Evolutionary conservation across 2,797 vertebrate species (phyloP).

Genomic region (Babyrousa celebensis): DNA sequence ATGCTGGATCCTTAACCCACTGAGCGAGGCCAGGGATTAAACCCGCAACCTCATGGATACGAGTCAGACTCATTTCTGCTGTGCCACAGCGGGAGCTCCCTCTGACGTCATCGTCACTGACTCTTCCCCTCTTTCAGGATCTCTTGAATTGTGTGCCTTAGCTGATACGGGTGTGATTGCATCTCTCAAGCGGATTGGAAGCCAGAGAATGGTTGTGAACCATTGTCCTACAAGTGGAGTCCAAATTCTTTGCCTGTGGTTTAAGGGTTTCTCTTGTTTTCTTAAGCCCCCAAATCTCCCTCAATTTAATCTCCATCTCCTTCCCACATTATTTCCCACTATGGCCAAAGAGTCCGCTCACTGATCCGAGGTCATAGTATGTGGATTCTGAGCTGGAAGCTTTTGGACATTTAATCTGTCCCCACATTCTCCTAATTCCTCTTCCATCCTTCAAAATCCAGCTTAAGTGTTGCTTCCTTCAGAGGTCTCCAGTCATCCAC

Average conservation of each 20-base stretch:
- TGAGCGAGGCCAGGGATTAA: too few relatives aligned
- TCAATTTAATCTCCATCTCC: background rate
- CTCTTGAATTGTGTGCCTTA: background rate
- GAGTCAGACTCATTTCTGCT: too few relatives aligned
- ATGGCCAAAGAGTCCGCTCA: background rate
- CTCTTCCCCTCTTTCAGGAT: background rate
- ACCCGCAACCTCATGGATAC: too few relatives aligned
- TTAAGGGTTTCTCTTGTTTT: background rate
- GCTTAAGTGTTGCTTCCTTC: slow-evolving; percentile 4
- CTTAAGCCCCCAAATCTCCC: background rate
- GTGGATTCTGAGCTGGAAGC: background rate
- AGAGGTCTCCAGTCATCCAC: background rate
- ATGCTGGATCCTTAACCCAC: too few relatives aligned
- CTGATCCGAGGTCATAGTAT: background rate
- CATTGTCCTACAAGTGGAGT: background rate
- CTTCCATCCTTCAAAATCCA: background rate
- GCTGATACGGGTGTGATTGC: background rate
- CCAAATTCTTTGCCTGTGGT: background rate
- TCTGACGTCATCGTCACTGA: background rate
- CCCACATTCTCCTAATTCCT: background rate
- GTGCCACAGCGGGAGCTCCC: too few relatives aligned
- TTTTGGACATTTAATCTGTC: background rate
- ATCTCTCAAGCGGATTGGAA: background rate
- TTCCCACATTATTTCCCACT: background rate
- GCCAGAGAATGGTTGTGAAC: background rate